Percentiles rank a stretch among this genome's conserved stretches.
phyloP scores from a whole-genome alignment of 2,797 vertebrate genomes.

The Nyctalus aviator region DNA sequence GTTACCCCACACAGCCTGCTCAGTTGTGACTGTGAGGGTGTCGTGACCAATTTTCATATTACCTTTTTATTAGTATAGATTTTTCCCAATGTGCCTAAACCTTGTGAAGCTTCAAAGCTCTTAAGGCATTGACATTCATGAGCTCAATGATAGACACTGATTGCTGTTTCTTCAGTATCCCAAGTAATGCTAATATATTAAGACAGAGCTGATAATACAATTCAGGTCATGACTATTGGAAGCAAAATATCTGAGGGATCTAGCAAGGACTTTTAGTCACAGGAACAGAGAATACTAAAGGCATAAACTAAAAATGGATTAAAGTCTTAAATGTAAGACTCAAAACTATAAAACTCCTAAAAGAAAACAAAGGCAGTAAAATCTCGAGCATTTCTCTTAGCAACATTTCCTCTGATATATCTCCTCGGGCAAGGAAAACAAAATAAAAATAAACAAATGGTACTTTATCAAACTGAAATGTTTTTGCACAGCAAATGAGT shows the following conservation, averaged over 20 bases:
- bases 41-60: too few relatives aligned
- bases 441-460: not conserved
- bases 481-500: not conserved
- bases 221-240: not conserved
- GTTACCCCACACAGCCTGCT: too few relatives aligned
- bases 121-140: not conserved
- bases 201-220: not conserved
- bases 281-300: slow-evolving; percentile 26
- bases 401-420: not conserved
- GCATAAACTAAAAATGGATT: not conserved
- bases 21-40: too few relatives aligned
- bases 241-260: not conserved
- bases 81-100: not conserved
- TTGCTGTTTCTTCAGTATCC: not conserved
- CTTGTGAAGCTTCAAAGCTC: not conserved
- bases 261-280: not conserved
- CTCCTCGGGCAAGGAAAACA: not conserved
- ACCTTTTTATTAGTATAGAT: not conserved
- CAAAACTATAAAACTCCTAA: not conserved
- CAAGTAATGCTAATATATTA: not conserved
- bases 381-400: not conserved
- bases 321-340: not conserved
- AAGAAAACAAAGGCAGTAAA: not conserved
- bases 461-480: not conserved
- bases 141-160: not conserved